Evolutionary conservation across 2,888 invertebrate genomes (phyloP).

Genomic region (Nemapogon koenigi): DNA sequence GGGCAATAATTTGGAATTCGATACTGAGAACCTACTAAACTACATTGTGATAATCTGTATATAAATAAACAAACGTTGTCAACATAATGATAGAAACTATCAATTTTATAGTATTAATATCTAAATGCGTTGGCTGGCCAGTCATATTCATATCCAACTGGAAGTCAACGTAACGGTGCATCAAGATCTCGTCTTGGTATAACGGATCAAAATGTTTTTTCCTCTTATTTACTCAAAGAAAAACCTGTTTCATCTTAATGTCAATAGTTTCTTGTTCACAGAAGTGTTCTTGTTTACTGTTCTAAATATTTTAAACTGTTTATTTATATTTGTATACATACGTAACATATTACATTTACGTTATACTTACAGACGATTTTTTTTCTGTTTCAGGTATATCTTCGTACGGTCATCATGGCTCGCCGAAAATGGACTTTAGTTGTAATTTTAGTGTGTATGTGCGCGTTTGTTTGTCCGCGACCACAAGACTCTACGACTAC

Average conservation of each 20-base stretch:
- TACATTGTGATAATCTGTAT: too few species aligned
- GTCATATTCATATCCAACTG: too few species aligned
- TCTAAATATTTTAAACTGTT: background rate
- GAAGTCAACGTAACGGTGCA: conserved; percentile 5
- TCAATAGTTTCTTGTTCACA: conserved; percentile 1
- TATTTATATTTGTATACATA: background rate
- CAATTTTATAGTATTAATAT: too few species aligned
- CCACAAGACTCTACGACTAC: conserved; percentile 31
- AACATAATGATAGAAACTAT: too few species aligned
- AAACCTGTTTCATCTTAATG: conserved; percentile 22
- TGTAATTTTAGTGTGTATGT: conserved; percentile 41
- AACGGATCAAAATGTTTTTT: conserved; percentile 5
- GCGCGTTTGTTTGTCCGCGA: conserved; percentile 38
- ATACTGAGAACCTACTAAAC: too few species aligned
- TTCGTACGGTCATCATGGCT: conserved; percentile 36
- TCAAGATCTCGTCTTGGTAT: conserved; percentile 1
- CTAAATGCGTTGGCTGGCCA: too few species aligned
- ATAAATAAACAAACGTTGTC: too few species aligned
- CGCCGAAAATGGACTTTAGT: conserved; percentile 56
- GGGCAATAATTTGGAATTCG: too few species aligned
- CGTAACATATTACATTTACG: too few species aligned
- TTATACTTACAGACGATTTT: too few species aligned
- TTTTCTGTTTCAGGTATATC: conserved; percentile 44
- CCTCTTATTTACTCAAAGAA: conserved; percentile 12
- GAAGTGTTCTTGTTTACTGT: background rate